Percentiles rank a stretch among this genome's conserved stretches.
These are phyloP conservation scores for Ctenomys sociabilis DNA, from an alignment of 2,113 vertebrate genomes.

Conservation along the genomic window DNA sequence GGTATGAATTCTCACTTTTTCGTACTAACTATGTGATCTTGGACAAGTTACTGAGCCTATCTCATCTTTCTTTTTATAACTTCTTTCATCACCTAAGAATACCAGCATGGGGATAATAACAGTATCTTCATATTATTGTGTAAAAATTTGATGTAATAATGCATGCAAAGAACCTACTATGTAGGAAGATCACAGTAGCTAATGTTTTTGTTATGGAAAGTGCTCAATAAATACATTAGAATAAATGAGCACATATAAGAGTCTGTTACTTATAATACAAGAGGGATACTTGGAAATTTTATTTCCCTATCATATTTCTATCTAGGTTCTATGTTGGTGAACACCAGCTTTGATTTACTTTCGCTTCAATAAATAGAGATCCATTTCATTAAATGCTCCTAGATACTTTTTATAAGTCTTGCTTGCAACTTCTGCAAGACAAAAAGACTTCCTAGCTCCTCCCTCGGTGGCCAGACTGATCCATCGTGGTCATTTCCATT, in stretches of 20 bases:
- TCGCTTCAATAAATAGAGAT: constrained; percentile 24
- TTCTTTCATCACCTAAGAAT: too few relatives aligned
- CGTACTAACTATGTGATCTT: neutral
- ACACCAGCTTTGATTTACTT: neutral
- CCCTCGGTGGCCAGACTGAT: neutral
- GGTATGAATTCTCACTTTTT: neutral
- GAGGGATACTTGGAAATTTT: neutral
- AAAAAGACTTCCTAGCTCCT: constrained; percentile 41
- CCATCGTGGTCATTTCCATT: neutral
- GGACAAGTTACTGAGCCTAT: neutral
- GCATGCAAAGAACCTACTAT: neutral
- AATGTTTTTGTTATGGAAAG: neutral
- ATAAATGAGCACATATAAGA: neutral
- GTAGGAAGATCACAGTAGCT: neutral
- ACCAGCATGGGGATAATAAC: neutral
- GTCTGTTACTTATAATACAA: neutral
- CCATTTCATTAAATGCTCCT: neutral
- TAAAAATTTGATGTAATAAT: constrained; percentile 2
- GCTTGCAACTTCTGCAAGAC: constrained; percentile 3
- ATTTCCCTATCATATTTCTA: constrained; percentile 17
- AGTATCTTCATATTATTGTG: neutral
- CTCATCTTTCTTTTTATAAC: constrained; percentile 25
- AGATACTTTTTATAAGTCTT: neutral
- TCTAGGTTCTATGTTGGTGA: neutral
- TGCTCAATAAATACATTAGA: neutral